phyloP scores from a whole-genome alignment of 2,113 vertebrate genomes.

The Empidonax alnorum region DNA sequence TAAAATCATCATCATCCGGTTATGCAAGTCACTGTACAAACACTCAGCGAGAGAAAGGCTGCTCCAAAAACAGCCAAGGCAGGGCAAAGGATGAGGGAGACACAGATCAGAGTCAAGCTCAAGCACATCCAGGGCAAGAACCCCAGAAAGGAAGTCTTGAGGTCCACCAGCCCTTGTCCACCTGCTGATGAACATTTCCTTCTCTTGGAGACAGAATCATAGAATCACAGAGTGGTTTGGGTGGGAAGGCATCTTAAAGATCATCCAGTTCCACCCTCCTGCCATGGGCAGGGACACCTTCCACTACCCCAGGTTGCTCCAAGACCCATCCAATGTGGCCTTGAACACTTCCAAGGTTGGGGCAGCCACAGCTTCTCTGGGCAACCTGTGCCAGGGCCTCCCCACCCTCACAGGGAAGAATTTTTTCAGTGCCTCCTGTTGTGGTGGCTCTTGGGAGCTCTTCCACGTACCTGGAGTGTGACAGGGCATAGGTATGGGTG shows the following conservation, averaged over 20 bases:
- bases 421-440: not conserved
- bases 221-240: not conserved
- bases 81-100: not conserved
- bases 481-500: not conserved
- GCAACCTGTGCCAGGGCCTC: not conserved
- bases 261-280: not conserved
- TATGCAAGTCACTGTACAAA: conserved; percentile 24
- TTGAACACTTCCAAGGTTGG: not conserved
- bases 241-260: not conserved
- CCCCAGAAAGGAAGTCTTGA: not conserved
- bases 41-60: not conserved
- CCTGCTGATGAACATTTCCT: not conserved
- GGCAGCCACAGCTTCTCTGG: not conserved
- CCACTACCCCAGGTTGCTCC: not conserved
- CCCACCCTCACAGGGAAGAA: accelerated
- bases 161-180: not conserved
- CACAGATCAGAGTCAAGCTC: not conserved
- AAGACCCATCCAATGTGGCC: accelerated
- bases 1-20: conserved; percentile 3
- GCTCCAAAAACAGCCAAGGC: not conserved
- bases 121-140: not conserved
- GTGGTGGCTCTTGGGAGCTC: not conserved
- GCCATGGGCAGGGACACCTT: not conserved
- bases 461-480: accelerated
- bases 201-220: not conserved